A percentile compares a stretch with the other conserved stretches of the same genome.
These are phyloP conservation scores for Apotomis betuletana DNA, from an alignment of 2,888 invertebrate species.

Conservation along the genomic window DNA sequence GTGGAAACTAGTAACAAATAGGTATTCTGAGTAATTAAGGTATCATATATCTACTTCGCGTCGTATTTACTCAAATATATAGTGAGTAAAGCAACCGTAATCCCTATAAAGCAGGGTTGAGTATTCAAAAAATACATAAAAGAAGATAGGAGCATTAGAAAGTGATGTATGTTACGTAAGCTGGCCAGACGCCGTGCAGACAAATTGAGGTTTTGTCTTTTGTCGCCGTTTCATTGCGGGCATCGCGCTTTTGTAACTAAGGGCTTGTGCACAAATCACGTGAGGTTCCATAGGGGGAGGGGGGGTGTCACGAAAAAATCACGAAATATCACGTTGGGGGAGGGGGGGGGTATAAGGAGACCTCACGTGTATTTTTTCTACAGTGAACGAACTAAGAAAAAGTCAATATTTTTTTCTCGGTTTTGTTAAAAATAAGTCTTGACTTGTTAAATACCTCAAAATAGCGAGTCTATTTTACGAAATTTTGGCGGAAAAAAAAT, in stretches of 20 bases:
- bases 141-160: neutral
- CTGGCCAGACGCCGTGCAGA: slow-evolving; percentile 8
- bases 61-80: neutral
- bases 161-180: slow-evolving; percentile 19
- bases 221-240: slow-evolving; percentile 10
- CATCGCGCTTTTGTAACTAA: slow-evolving; percentile 8
- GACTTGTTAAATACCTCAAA: no score
- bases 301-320: no score
- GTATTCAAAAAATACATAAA: neutral
- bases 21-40: slow-evolving; percentile 4
- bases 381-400: no score
- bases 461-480: no score
- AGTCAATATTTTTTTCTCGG: no score
- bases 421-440: no score
- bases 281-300: no score
- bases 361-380: no score
- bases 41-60: neutral
- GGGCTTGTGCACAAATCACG: no score
- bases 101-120: neutral
- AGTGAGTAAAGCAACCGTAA: neutral
- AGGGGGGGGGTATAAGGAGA: no score
- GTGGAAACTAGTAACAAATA: slow-evolving; percentile 23
- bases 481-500: no score
- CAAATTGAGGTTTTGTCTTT: slow-evolving; percentile 17
- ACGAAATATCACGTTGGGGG: no score